phyloP scores from a whole-genome alignment of 1,140 invertebrate genomes.

The Drosophila triauraria region DNA sequence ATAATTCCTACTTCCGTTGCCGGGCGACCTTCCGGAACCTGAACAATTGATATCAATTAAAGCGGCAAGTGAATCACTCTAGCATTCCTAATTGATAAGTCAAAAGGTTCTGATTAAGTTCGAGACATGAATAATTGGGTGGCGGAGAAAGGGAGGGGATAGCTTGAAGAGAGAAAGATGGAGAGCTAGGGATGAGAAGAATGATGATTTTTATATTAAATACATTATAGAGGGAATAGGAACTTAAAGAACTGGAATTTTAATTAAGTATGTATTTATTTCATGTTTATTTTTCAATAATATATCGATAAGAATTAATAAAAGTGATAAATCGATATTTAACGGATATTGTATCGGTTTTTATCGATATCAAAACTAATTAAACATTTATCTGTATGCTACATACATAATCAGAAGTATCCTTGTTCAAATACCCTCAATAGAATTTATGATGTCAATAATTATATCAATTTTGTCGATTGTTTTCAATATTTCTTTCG shows the following conservation, averaged over 20 bases:
- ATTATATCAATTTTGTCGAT: neutral
- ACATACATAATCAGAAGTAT: too few relatives aligned
- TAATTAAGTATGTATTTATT: too few relatives aligned
- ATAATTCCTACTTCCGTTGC: conserved; percentile 44
- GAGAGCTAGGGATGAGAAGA: neutral
- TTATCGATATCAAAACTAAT: neutral
- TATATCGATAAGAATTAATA: too few relatives aligned
- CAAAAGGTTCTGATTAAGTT: conserved; percentile 67
- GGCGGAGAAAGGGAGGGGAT: neutral
- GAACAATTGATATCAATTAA: conserved; percentile 42
- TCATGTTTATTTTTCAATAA: too few relatives aligned
- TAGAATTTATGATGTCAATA: too few relatives aligned
- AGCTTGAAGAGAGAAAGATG: neutral
- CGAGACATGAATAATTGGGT: conserved; percentile 31
- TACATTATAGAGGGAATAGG: neutral
- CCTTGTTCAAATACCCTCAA: too few relatives aligned
- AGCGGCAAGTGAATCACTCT: conserved; percentile 56
- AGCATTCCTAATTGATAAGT: conserved; percentile 67
- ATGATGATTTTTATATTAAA: neutral
- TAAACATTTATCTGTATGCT: neutral
- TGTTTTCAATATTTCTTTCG: neutral
- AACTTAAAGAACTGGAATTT: neutral
- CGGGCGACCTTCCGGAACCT: conserved; percentile 56
- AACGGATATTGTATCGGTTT: neutral
- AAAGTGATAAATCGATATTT: too few relatives aligned